Conservation (phyloP, 2,888 invertebrate genomes). For the Rotaria magnacalcarata region DNA sequence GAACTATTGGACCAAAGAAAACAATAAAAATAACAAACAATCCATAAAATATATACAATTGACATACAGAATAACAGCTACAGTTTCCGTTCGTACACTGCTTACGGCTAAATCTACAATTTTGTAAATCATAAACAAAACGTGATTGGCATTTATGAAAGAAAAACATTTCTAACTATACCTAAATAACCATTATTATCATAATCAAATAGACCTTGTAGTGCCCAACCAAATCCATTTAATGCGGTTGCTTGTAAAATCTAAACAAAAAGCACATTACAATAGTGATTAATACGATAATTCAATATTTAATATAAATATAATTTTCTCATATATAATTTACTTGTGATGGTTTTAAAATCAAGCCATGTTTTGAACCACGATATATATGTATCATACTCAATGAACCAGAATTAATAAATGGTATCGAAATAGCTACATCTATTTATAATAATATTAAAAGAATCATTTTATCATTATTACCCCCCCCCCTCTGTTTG, state of each 20-base stretch:
- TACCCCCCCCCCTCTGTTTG: too few species aligned
- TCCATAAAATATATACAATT: neutral
- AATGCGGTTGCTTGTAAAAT: neutral
- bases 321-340: constrained; percentile 37
- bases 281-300: too few species aligned
- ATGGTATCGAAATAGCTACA: constrained; percentile 85
- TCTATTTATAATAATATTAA: constrained; percentile 63
- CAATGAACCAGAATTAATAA: constrained; percentile 71
- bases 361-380: constrained; percentile 75
- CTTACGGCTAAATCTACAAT: constrained; percentile 11
- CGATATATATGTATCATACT: constrained; percentile 91
- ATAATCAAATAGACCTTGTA: constrained; percentile 33
- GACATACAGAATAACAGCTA: neutral
- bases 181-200: constrained; percentile 32
- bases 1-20: neutral
- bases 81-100: constrained; percentile 2
- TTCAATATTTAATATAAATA: neutral
- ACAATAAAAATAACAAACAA: neutral
- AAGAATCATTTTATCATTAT: too few species aligned
- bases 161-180: neutral
- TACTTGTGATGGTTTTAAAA: constrained; percentile 56
- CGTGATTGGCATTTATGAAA: neutral
- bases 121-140: neutral
- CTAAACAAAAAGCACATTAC: neutral
- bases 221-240: constrained; percentile 16